Conservation (phyloP, 2,797 vertebrate genomes). For the Galagoides demidoff region DNA sequence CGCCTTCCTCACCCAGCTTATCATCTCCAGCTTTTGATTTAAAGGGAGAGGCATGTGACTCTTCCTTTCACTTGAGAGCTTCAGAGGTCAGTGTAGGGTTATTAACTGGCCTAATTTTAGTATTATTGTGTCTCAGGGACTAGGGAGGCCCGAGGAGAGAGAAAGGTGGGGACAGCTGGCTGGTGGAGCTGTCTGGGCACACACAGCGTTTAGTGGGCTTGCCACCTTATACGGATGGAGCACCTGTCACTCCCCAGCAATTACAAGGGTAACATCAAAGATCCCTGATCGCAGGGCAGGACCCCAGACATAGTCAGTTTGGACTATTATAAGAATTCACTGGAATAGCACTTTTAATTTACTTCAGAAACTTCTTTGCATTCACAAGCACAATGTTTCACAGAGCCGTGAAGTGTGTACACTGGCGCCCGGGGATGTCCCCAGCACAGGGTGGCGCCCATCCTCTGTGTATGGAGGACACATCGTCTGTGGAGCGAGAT, state of each 20-base stretch:
- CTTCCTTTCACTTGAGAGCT: neutral
- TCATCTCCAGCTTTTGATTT: neutral
- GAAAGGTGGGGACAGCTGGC: neutral
- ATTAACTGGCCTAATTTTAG: neutral
- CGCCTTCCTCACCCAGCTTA: neutral
- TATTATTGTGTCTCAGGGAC: neutral
- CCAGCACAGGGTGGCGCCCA: neutral
- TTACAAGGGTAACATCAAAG: neutral
- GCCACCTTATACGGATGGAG: rapidly evolving
- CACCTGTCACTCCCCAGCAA: neutral
- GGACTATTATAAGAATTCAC: neutral
- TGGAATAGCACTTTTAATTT: too few relatives aligned
- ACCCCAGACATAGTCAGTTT: neutral
- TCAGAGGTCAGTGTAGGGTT: neutral
- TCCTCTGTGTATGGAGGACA: neutral
- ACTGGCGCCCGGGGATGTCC: neutral
- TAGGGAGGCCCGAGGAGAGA: neutral
- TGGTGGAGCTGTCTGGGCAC: neutral
- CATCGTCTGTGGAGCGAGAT: too few relatives aligned
- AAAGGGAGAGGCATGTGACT: neutral
- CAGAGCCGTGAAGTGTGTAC: neutral
- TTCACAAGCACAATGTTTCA: neutral
- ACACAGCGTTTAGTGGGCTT: neutral
- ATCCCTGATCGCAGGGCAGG: neutral
- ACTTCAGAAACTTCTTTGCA: too few relatives aligned